phyloP scores from a whole-genome alignment of 2,113 vertebrate genomes.

The Mobula hypostoma region DNA sequence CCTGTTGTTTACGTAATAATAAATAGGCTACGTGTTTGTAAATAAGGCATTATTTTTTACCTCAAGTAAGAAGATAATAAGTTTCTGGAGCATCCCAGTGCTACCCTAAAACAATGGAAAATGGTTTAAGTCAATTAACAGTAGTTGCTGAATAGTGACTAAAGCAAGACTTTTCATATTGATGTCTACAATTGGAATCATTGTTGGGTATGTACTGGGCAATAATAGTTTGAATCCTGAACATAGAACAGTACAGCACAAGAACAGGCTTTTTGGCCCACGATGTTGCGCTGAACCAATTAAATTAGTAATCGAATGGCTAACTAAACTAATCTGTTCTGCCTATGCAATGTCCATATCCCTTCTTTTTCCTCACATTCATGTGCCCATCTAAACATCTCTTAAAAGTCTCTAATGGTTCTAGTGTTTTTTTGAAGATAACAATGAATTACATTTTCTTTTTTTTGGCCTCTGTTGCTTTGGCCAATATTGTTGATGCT shows the following conservation, averaged over 20 bases:
- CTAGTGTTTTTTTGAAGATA: neutral
- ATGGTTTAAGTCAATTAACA: neutral
- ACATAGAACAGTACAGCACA: no score
- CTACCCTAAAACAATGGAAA: neutral
- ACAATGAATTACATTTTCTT: neutral
- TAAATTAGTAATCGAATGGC: no score
- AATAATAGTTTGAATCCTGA: neutral
- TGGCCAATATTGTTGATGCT: neutral
- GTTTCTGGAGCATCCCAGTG: neutral
- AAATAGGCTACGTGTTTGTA: neutral
- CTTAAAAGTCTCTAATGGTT: no score
- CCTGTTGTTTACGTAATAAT: no score
- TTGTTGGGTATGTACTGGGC: neutral
- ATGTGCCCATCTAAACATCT: no score
- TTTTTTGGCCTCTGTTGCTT: neutral
- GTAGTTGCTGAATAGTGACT: neutral
- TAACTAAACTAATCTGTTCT: no score
- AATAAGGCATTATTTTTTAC: no score
- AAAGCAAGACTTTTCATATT: neutral
- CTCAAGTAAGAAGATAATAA: no score
- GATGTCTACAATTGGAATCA: neutral
- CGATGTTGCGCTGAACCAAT: no score
- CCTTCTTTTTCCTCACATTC: no score
- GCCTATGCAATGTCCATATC: no score
- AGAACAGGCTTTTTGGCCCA: no score